A percentile compares a stretch with the other conserved stretches of the same genome.
phyloP scores from a whole-genome alignment of 2,797 vertebrate genomes.

The Sandelia bainsii region DNA sequence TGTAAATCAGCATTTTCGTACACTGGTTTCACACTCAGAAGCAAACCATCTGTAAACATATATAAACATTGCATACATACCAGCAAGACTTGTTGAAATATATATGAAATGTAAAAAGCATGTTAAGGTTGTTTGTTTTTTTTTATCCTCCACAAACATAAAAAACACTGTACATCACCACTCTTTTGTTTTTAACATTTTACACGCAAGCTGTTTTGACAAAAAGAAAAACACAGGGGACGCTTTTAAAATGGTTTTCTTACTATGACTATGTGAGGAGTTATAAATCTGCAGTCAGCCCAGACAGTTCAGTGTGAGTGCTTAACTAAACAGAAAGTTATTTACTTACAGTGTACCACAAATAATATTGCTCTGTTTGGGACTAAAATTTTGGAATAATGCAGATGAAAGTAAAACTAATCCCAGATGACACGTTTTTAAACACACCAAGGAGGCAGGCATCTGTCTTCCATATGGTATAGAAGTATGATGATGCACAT shows the following conservation, averaged over 20 bases:
- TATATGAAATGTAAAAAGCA: neutral
- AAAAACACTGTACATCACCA: neutral
- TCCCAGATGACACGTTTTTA: conserved; percentile 35
- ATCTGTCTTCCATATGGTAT: conserved; percentile 42
- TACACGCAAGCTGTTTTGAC: neutral
- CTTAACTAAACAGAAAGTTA: neutral
- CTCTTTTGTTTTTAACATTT: neutral
- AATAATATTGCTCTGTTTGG: conserved; percentile 24
- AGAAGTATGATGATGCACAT: conserved; percentile 25
- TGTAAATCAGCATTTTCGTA: conserved; percentile 45
- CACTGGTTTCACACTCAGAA: conserved; percentile 13
- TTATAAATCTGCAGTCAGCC: neutral
- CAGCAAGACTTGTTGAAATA: neutral
- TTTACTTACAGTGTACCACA: conserved; percentile 28
- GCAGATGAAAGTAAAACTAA: conserved; percentile 18
- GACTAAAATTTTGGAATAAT: conserved; percentile 35
- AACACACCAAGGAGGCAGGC: conserved; percentile 24
- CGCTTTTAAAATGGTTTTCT: neutral
- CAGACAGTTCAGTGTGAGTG: neutral
- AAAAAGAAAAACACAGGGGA: neutral
- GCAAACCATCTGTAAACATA: conserved; percentile 29
- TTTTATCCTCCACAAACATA: neutral
- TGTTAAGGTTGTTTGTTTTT: neutral
- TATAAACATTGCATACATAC: neutral
- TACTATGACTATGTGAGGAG: neutral